Evolutionary conservation across 2,113 vertebrate genomes (phyloP), one percentile per base, ranked within the genome.

Genomic region (Girardinichthys multiradiatus): DNA sequence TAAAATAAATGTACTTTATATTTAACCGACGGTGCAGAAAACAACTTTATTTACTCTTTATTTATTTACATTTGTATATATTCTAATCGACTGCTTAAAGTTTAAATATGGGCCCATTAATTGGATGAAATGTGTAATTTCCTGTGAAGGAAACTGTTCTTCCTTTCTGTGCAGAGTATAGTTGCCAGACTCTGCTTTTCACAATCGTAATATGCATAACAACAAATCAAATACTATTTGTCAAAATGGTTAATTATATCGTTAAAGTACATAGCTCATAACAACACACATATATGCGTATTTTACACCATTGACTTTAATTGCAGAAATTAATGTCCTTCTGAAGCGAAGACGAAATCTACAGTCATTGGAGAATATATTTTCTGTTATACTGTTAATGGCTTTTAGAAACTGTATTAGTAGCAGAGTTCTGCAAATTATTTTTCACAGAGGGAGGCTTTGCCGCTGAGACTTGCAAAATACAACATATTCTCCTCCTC

Each of bases 381-480:
- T 59, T 68, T 65, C 12, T 59, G 30, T 13, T 1, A 14, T 59
- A 17, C 70, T 51, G 70, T 59, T 70, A 57, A 70, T 65, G 76
- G 42, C 68, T 68, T 80, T 82, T 61, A 79, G 54, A 78, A 73
- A 48, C 60, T 62, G 24, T 27, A 39, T 58, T 76, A 35, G 30
- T 27, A 57, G 29, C 64, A 42, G 68, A 77, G 37, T 72, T 27
- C 72, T 14, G 13, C 29, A 70, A 70, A 72, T 54, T 35, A n/a
- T 29, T 15, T 10, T 0, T 2, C 81, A 26, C 57, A 54, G 72
- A 76, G 24, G 60, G 61, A 79, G 67, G 58, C 77, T 61, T 77
- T n/a, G 29, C 42, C 67, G 67, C 42, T 65, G 31, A 21, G 45
- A 14, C 65, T 80, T 63, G 81, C 57, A 58, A 69, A 86, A 85